A percentile compares a stretch with the other conserved stretches of the same genome.
phyloP scores from a whole-genome alignment of 2,888 invertebrate genomes.

The Calliphora vomitoria region DNA sequence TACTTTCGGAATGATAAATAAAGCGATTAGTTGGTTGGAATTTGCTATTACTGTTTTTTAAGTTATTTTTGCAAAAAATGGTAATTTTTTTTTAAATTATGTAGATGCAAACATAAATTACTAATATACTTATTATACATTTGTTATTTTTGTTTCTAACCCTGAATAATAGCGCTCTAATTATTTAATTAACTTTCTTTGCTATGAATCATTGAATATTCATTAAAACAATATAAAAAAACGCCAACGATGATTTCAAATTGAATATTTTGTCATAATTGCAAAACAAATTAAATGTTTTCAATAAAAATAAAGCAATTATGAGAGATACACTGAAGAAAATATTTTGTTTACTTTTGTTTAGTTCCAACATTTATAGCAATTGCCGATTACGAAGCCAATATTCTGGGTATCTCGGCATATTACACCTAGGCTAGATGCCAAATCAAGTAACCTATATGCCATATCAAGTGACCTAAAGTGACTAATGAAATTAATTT shows the following conservation, averaged over 20 bases:
- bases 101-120: background rate
- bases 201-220: slow-evolving; percentile 2
- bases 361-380: too few relatives aligned
- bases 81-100: background rate
- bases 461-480: too few relatives aligned
- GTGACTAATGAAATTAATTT: too few relatives aligned
- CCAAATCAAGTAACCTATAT: too few relatives aligned
- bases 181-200: slow-evolving; percentile 45
- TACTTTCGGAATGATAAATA: slow-evolving; percentile 13
- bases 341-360: too few relatives aligned
- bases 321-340: too few relatives aligned
- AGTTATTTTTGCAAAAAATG: background rate
- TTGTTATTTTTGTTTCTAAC: background rate
- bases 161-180: background rate
- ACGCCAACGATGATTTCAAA: background rate
- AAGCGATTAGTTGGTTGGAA: background rate
- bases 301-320: too few relatives aligned
- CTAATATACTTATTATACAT: background rate
- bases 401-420: too few relatives aligned
- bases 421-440: too few relatives aligned
- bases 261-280: background rate
- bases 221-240: background rate
- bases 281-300: too few relatives aligned
- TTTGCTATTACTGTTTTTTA: background rate
- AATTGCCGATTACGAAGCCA: too few relatives aligned